A percentile compares a stretch with the other conserved stretches of the same genome.
Conservation (phyloP, 1,140 invertebrate species). For the Trachymyrmex cornetzi region DNA sequence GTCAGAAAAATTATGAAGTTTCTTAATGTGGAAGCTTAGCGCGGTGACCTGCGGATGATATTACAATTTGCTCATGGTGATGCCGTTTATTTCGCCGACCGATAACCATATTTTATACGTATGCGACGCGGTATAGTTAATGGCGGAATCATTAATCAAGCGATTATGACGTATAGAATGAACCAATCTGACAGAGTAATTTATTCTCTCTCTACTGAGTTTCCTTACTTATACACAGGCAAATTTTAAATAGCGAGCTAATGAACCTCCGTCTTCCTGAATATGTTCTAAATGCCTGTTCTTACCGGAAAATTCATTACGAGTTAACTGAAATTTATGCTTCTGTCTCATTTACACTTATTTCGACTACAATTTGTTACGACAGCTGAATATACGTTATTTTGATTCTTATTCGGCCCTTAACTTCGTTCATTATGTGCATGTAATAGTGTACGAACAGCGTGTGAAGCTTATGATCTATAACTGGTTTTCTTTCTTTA, state of each 20-base stretch:
- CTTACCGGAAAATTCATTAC: conserved; percentile 7
- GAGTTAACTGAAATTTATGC: conserved; percentile 18
- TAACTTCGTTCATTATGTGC: conserved; percentile 7
- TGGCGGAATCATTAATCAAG: conserved; percentile 48
- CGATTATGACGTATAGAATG: conserved; percentile 47
- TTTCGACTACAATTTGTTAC: conserved; percentile 6
- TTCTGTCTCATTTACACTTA: conserved; percentile 29
- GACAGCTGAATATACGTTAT: not conserved
- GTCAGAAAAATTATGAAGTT: conserved; percentile 67
- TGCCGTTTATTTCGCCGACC: conserved; percentile 49
- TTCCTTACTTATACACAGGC: conserved; percentile 10
- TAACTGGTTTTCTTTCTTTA: conserved; percentile 6
- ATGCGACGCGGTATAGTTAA: conserved; percentile 49
- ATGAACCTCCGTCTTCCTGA: conserved; percentile 42
- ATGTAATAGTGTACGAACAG: not conserved
- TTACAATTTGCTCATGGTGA: conserved; percentile 33
- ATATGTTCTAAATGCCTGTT: conserved; percentile 35
- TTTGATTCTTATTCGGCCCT: not conserved
- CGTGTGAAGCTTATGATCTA: not conserved
- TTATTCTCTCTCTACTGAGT: conserved; percentile 32
- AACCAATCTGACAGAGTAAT: conserved; percentile 57
- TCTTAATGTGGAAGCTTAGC: conserved; percentile 41
- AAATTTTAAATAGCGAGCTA: conserved; percentile 57
- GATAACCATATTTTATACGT: conserved; percentile 59
- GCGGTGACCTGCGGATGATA: conserved; percentile 38